A percentile compares a stretch with the other conserved stretches of the same genome.
These are phyloP conservation scores for Cerastoderma edule DNA, from an alignment of 2,888 invertebrate genomes.

Conservation along the genomic window DNA sequence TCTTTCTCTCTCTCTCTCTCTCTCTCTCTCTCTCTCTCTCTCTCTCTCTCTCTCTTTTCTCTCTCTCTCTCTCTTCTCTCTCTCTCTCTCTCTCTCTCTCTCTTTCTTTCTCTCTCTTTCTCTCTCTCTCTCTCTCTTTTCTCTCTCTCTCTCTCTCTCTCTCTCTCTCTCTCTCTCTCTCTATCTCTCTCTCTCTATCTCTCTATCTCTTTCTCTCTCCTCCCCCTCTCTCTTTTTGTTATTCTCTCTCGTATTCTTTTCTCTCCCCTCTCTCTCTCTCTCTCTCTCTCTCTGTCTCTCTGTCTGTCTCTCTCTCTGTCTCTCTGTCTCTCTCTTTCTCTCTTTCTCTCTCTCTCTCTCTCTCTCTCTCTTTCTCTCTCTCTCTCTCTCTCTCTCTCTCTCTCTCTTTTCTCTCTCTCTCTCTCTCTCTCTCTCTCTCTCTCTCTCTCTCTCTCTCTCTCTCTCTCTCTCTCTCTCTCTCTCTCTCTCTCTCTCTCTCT, in stretches of 20 bases:
- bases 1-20: not conserved
- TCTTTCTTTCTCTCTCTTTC: not conserved
- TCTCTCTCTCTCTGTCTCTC: not conserved
- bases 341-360: not conserved
- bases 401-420: not conserved
- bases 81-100: not conserved
- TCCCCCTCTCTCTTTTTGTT: not conserved
- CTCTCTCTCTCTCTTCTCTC: not conserved
- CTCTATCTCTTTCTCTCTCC: not conserved
- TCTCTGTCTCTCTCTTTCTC: not conserved
- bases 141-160: not conserved
- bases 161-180: not conserved
- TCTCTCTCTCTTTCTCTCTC: not conserved
- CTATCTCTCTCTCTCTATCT: not conserved
- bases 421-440: not conserved
- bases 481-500: no score
- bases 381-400: not conserved
- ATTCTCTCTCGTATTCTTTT: not conserved
- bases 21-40: not conserved
- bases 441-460: not conserved
- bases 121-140: not conserved
- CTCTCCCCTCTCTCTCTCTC: not conserved
- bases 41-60: not conserved
- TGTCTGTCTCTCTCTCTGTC: not conserved
- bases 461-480: no score